phyloP scores from a whole-genome alignment of 2,113 vertebrate genomes.

The Dicentrarchus labrax region DNA sequence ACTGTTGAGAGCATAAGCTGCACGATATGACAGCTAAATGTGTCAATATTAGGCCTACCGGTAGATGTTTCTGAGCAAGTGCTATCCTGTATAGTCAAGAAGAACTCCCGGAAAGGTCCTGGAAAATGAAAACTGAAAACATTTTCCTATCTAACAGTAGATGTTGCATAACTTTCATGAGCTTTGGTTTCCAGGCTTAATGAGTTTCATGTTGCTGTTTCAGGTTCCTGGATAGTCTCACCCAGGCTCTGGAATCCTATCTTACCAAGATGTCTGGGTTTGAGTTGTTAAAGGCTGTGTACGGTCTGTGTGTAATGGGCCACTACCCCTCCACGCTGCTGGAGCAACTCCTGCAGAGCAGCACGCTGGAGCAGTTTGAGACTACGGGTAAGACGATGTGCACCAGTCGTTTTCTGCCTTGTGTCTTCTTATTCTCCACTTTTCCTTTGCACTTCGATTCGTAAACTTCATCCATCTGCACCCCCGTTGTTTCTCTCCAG shows the following conservation, averaged over 20 bases:
- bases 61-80: too few relatives aligned
- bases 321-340: constrained; percentile 85
- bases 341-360: constrained; percentile 86
- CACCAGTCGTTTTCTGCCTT: neutral
- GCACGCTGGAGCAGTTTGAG: constrained; percentile 75
- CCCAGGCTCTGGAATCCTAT: constrained; percentile 80
- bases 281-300: constrained; percentile 83
- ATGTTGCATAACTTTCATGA: neutral
- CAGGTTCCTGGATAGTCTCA: constrained; percentile 89
- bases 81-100: too few relatives aligned
- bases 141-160: too few relatives aligned
- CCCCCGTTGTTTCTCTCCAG: constrained; percentile 31
- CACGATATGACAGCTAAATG: too few relatives aligned
- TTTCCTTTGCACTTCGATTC: too few relatives aligned
- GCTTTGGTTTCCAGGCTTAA: too few relatives aligned
- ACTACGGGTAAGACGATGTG: constrained; percentile 73
- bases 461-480: neutral
- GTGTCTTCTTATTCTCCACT: too few relatives aligned
- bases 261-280: constrained; percentile 82
- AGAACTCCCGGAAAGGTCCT: too few relatives aligned
- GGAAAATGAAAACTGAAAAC: too few relatives aligned
- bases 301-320: constrained; percentile 86
- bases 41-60: too few relatives aligned
- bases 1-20: too few relatives aligned
- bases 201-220: neutral